Base-by-base conservation (phyloP, 2,888 invertebrate species). In the Choristoneura rosaceana region DNA sequence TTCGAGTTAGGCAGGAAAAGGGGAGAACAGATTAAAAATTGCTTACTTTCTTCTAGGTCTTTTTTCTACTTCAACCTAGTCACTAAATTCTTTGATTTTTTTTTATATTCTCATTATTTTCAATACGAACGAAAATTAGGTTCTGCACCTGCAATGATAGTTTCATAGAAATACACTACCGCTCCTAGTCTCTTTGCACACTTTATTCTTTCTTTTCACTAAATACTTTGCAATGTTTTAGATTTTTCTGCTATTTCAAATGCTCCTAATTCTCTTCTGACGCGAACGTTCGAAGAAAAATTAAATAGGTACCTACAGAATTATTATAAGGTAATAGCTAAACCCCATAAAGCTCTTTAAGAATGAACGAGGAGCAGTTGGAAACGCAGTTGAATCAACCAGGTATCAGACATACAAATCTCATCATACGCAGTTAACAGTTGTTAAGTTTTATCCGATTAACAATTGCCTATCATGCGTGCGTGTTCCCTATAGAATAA, bases 381-480 rank as follows among this genome's bases (percentile, higher is more conserved):
- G 55, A 55, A 55, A 55, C 25, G 4, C 55, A 17, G 17, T 25
- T 17, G 55, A 62, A 62, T 64, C 14, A 50, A 50, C 59, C 59
- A 60, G 67, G 41, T 64, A 59, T 71, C 33, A 38, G 43, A 43
- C 62, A 68, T 83, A 88, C 83, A 86, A 87, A 87, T 89, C 92
- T 92, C 92, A 92, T 93, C 93, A 93, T 93, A 93, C 93, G 94
- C 90, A 89, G 90, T 73, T 69, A 73, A 92, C 91, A 88, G 90
- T 89, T 91, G 89, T 89, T 90, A 83, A 80, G 70, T 87, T 84
- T 78, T 80, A 79, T 80, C 81, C 85, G 84, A 82, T 76, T 82
- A 90, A 89, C 91, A 92, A 91, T 90, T 80, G 75, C 80, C 75
- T 77, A 75, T 79, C 74, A 80, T 80, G 83, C 83, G 86, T 86